Evolutionary conservation across 2,888 invertebrate species (phyloP).

Genomic region (Drosophila melanosoma): DNA sequence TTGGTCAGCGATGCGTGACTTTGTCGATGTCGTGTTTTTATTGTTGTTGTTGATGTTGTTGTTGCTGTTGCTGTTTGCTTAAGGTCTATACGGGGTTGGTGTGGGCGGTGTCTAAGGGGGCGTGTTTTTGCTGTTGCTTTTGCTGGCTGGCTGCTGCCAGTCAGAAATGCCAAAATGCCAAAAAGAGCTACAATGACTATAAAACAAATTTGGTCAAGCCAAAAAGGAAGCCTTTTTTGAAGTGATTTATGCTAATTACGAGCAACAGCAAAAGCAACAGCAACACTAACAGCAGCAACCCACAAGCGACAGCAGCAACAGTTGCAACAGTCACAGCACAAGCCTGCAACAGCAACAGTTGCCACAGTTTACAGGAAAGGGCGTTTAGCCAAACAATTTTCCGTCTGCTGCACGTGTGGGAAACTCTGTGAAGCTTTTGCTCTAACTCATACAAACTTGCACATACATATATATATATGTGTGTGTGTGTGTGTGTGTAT

Average conservation of each 20-base stretch:
- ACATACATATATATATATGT: conserved; percentile 2
- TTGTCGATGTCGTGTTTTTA: conserved; percentile 73
- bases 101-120: conserved; percentile 29
- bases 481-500: conserved; percentile 17
- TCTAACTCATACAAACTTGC: conserved; percentile 30
- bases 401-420: conserved; percentile 67
- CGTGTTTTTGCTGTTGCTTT: conserved; percentile 10
- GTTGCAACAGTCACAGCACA: conserved; percentile 34
- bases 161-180: conserved; percentile 77
- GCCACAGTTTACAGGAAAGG: conserved; percentile 64
- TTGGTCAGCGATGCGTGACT: conserved; percentile 80
- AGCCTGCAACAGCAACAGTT: conserved; percentile 33
- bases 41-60: conserved; percentile 39
- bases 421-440: conserved; percentile 42
- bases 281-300: conserved; percentile 27
- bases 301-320: conserved; percentile 60
- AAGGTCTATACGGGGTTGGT: conserved; percentile 19
- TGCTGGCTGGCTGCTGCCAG: conserved; percentile 53
- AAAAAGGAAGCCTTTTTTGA: conserved; percentile 79
- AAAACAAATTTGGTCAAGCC: conserved; percentile 79
- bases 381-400: conserved; percentile 77
- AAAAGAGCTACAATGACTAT: conserved; percentile 75
- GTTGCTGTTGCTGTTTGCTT: conserved; percentile 25
- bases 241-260: conserved; percentile 81
- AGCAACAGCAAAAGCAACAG: conserved; percentile 45